Base-by-base conservation (phyloP, 2,113 vertebrate species). In the Elephas maximus region DNA sequence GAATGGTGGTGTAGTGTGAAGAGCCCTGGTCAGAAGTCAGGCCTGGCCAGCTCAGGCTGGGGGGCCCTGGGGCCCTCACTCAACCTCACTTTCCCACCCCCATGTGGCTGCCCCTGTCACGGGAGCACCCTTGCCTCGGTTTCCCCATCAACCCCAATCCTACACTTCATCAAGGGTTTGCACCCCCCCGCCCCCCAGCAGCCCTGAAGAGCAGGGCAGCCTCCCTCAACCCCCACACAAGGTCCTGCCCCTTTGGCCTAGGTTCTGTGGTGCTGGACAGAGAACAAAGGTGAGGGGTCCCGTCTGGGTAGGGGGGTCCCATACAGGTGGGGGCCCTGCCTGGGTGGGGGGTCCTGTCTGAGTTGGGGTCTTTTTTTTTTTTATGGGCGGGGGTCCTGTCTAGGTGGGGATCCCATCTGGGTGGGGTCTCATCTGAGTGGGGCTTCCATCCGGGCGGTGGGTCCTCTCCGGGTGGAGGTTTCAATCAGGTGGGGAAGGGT, bases 101-200 rank as follows among this genome's bases (percentile, higher is more conserved):
- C 8, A 6, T 1, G 17, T 28, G 51, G 48, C 71, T 63, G 26
- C 44, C 8, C 17, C 44, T 1, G 17, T 73, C 41, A 33, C 41
- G n/a, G n/a, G 71, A 18, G 57, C 7, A 1, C 0, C 20, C 21
- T 4, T 53, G 45, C 79, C 95, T 91, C 44, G 1, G 53, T 51
- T 80, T 60, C 82, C 44, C 69, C 21, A 3, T 51, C 9, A 0
- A 2, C 17, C 24, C 73, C 20, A 0, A 12, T 6, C 12, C 37
- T 37, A 15, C 0, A n/a, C 71, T 83, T 44, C 69, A 65, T 26
- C 21, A 7, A 12, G 18, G 44, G 1, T n/a, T 17, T 30, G 41
- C 24, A 44, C 11, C 0, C 7, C 26, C 60, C 21, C 63, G 0
- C 37, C 44, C 30, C 37, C 0, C 26, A 3, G 30, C 11, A 78